Percentiles rank a stretch among this genome's conserved stretches.
phyloP scores from a whole-genome alignment of 2,888 invertebrate species.

The Tuta absoluta region DNA sequence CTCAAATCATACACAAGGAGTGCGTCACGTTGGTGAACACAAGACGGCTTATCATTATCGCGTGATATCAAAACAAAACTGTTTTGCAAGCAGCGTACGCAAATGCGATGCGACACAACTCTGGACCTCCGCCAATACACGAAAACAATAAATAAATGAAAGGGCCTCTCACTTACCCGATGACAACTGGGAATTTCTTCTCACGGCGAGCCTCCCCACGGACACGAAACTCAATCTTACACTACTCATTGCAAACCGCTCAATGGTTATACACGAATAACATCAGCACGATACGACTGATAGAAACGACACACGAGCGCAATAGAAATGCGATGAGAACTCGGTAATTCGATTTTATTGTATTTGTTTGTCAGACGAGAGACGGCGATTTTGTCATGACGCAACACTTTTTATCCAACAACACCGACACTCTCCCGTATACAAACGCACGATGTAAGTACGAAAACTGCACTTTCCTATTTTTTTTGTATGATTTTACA shows the following conservation, averaged over 20 bases:
- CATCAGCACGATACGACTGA: conserved; percentile 65
- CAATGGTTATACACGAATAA: conserved; percentile 58
- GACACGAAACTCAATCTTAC: conserved; percentile 75
- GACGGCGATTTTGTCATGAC: conserved; percentile 78
- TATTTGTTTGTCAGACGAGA: conserved; percentile 78
- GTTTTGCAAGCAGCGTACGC: conserved; percentile 38
- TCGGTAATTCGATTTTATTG: conserved; percentile 68
- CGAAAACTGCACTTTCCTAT: conserved; percentile 71
- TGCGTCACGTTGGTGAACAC: conserved; percentile 1
- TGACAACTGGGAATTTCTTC: conserved; percentile 73
- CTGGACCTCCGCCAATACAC: conserved; percentile 66
- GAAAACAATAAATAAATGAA: conserved; percentile 50
- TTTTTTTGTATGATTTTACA: conserved; percentile 66
- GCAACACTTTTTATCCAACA: conserved; percentile 79
- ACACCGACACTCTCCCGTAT: conserved; percentile 62
- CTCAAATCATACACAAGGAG: not conserved
- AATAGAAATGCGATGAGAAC: conserved; percentile 57
- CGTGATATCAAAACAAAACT: conserved; percentile 38
- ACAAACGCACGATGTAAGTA: conserved; percentile 63
- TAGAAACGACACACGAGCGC: conserved; percentile 53
- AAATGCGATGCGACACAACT: conserved; percentile 55
- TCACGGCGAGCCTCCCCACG: conserved; percentile 73
- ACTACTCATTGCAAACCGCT: conserved; percentile 72
- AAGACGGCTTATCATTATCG: conserved; percentile 64
- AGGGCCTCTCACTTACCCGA: conserved; percentile 63